Percentiles rank a stretch among this genome's conserved stretches.
Evolutionary conservation across 2,888 invertebrate genomes (phyloP).

Genomic region (Synergus laeviventris): DNA sequence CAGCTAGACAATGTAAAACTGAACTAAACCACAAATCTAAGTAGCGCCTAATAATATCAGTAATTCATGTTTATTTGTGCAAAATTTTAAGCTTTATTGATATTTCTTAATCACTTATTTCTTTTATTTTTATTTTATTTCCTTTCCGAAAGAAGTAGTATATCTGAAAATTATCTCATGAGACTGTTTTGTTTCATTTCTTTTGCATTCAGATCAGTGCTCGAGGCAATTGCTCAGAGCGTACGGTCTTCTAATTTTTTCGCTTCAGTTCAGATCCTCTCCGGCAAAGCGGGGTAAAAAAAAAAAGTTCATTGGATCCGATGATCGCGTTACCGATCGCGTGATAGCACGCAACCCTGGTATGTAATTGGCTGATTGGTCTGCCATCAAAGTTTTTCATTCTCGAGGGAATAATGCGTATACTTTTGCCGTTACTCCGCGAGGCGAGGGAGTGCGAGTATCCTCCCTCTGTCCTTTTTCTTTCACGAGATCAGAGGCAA

Average conservation of each 20-base stretch:
- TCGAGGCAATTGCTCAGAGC: constrained; percentile 16
- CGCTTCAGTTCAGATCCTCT: constrained; percentile 13
- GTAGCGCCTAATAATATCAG: too few relatives aligned
- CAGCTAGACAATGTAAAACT: too few relatives aligned
- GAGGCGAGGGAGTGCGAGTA: constrained; percentile 8
- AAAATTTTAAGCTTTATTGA: too few relatives aligned
- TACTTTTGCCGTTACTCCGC: constrained; percentile 25
- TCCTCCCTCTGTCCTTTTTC: not conserved
- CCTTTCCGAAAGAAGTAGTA: not conserved
- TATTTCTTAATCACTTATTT: too few relatives aligned
- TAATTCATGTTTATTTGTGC: too few relatives aligned
- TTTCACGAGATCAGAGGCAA: not conserved
- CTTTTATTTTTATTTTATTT: too few relatives aligned
- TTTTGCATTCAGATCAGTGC: constrained; percentile 33
- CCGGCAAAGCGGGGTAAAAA: constrained; percentile 4
- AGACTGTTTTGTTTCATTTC: constrained; percentile 19
- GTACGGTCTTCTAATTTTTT: constrained; percentile 28
- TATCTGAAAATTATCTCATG: not conserved
- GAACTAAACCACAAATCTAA: too few relatives aligned
- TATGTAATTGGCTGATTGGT: constrained; percentile 37
- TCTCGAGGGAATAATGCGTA: constrained; percentile 27
- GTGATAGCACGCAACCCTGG: constrained; percentile 32
- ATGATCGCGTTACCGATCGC: constrained; percentile 36
- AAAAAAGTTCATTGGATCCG: constrained; percentile 20
- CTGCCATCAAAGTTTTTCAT: constrained; percentile 25